A percentile compares a stretch with the other conserved stretches of the same genome.
phyloP scores from a whole-genome alignment of 2,888 invertebrate genomes.

The Pollenia angustigena region DNA sequence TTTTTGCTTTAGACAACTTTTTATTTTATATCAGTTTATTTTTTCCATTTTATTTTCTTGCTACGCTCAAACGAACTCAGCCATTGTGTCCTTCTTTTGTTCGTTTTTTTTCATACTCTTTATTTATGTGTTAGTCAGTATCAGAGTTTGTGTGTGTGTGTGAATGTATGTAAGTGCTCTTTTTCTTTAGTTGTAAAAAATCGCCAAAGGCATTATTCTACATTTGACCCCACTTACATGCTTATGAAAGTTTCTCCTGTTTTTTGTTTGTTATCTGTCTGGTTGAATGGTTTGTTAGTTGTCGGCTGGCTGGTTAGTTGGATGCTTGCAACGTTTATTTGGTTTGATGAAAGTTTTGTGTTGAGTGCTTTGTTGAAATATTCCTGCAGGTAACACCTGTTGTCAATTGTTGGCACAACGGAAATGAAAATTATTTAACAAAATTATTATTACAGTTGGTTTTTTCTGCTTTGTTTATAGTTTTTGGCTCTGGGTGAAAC shows the following conservation, averaged over 20 bases:
- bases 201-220: conserved; percentile 67
- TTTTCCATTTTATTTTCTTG: conserved; percentile 47
- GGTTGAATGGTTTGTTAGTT: conserved; percentile 38
- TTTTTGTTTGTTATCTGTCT: conserved; percentile 23
- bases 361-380: conserved; percentile 70
- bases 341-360: conserved; percentile 60
- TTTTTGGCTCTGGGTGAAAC: conserved; percentile 6
- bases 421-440: conserved; percentile 66
- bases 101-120: conserved; percentile 4
- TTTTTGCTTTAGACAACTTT: not conserved
- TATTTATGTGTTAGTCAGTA: not conserved
- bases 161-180: not conserved
- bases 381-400: conserved; percentile 71
- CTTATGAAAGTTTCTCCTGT: conserved; percentile 34
- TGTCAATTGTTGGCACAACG: conserved; percentile 68
- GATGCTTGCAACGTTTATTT: conserved; percentile 52
- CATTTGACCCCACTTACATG: conserved; percentile 70
- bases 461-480: conserved; percentile 4
- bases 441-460: conserved; percentile 44
- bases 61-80: conserved; percentile 1
- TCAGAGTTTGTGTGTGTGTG: not conserved
- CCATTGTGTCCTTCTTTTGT: conserved; percentile 38
- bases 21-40: conserved; percentile 50
- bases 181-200: conserved; percentile 13
- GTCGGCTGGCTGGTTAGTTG: conserved; percentile 29